These are phyloP conservation scores for Synanthedon tipuliformis DNA, from an alignment of 2,888 invertebrate genomes.

Conservation along the genomic window DNA sequence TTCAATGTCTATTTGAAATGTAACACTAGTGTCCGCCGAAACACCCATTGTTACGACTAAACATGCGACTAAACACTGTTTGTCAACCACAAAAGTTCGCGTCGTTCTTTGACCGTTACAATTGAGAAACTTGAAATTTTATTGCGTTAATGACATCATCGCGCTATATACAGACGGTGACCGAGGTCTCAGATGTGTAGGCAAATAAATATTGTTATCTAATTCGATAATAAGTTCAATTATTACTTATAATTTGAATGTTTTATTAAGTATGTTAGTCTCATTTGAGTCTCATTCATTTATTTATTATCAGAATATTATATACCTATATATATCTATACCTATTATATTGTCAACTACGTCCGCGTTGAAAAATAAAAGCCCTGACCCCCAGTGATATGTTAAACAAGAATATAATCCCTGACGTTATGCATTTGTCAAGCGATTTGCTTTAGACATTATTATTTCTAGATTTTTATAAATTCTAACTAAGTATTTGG, in stretches of 20 bases:
- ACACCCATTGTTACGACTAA: conserved; percentile 14
- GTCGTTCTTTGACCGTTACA: conserved; percentile 13
- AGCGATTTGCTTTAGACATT: no score
- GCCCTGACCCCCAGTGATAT: no score
- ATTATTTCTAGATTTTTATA: no score
- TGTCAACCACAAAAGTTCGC: background rate
- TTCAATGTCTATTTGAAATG: conserved; percentile 45
- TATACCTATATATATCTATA: no score
- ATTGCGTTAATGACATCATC: conserved; percentile 18
- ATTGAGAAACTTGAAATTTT: conserved; percentile 5
- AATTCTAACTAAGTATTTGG: no score
- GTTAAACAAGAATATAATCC: no score
- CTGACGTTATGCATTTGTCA: no score
- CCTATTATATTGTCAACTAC: no score
- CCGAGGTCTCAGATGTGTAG: conserved; percentile 13
- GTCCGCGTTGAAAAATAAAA: no score
- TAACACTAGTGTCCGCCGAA: conserved; percentile 22
- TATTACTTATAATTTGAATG: background rate
- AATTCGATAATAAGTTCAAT: conserved; percentile 16
- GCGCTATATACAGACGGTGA: conserved; percentile 10
- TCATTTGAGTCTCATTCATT: no score
- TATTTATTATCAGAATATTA: no score
- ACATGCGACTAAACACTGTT: background rate
- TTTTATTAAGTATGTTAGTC: no score
- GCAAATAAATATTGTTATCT: conserved; percentile 24